Percentiles rank a stretch among this genome's conserved stretches.
These are phyloP conservation scores for Euura saliciscinereae DNA, from an alignment of 1,140 invertebrate genomes.

Conservation along the genomic window DNA sequence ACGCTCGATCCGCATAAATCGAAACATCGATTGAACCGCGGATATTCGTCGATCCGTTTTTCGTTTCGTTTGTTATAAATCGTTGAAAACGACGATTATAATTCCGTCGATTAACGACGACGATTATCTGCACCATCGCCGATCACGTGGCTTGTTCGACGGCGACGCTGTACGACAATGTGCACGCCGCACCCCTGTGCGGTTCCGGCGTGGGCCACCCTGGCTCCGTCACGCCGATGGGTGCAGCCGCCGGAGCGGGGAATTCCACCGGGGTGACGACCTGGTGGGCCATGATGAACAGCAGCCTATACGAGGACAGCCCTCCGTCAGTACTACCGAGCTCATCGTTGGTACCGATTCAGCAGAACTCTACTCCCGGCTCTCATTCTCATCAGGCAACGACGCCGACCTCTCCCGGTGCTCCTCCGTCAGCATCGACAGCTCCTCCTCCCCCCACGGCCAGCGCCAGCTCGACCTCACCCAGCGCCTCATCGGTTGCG, in stretches of 20 bases:
- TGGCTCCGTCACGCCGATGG: slow-evolving; percentile 69
- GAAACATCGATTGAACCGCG: slow-evolving; percentile 13
- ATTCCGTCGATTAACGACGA: slow-evolving; percentile 52
- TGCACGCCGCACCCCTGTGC: slow-evolving; percentile 68
- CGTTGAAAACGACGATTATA: slow-evolving; percentile 21
- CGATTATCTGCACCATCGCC: slow-evolving; percentile 70
- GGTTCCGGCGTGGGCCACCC: slow-evolving; percentile 72
- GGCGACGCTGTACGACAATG: slow-evolving; percentile 82
- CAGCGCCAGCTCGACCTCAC: slow-evolving; percentile 72
- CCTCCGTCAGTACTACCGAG: slow-evolving; percentile 66
- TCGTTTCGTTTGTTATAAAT: neutral
- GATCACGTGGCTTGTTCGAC: slow-evolving; percentile 80
- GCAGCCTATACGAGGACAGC: slow-evolving; percentile 75
- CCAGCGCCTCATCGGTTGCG: slow-evolving; percentile 69
- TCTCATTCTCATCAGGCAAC: slow-evolving; percentile 56
- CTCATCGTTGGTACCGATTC: slow-evolving; percentile 56
- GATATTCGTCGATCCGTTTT: slow-evolving; percentile 17
- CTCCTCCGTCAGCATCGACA: slow-evolving; percentile 58
- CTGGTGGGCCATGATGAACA: slow-evolving; percentile 84
- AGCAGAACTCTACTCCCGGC: slow-evolving; percentile 53
- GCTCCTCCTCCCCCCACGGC: slow-evolving; percentile 63
- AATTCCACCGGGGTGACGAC: slow-evolving; percentile 78
- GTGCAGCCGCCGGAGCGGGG: slow-evolving; percentile 78
- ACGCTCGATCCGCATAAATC: slow-evolving; percentile 21
- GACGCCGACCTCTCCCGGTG: slow-evolving; percentile 60